Percentiles rank a stretch among this genome's conserved stretches.
phyloP scores from a whole-genome alignment of 2,113 vertebrate species.

The Mionectes macconnelli region DNA sequence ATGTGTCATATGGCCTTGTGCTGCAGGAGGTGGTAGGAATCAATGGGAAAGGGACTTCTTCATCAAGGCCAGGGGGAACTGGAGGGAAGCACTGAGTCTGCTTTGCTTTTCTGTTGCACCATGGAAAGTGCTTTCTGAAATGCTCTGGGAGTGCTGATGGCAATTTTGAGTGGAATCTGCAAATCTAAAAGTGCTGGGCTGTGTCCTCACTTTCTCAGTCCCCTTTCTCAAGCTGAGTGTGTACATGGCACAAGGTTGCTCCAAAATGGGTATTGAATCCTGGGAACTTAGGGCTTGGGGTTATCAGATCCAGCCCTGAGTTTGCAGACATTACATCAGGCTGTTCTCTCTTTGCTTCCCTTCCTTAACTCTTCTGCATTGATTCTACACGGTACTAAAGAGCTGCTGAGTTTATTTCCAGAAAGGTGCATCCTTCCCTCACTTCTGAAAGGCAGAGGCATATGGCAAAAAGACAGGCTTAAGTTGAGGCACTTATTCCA shows the following conservation, averaged over 20 bases:
- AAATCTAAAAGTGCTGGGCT: background rate
- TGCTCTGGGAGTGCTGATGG: background rate
- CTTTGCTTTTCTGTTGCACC: background rate
- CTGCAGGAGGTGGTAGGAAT: background rate
- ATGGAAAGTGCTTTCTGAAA: background rate
- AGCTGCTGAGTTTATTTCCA: background rate
- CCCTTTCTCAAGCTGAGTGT: background rate
- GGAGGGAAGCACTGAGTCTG: background rate
- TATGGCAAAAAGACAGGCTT: background rate
- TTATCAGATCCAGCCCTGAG: background rate
- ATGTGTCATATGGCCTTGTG: background rate
- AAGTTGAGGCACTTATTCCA: background rate
- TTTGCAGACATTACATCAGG: background rate
- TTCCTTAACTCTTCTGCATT: background rate
- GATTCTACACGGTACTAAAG: background rate
- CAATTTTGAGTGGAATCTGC: background rate
- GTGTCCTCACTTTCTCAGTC: background rate
- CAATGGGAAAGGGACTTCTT: background rate
- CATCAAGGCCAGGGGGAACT: background rate
- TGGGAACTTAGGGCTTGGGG: background rate
- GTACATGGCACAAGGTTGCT: background rate
- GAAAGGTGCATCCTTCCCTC: background rate
- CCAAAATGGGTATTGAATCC: background rate
- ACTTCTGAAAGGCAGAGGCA: background rate
- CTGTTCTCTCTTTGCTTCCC: background rate